Conservation (phyloP, 2,888 invertebrate species). For the Leptopilina syphax region DNA sequence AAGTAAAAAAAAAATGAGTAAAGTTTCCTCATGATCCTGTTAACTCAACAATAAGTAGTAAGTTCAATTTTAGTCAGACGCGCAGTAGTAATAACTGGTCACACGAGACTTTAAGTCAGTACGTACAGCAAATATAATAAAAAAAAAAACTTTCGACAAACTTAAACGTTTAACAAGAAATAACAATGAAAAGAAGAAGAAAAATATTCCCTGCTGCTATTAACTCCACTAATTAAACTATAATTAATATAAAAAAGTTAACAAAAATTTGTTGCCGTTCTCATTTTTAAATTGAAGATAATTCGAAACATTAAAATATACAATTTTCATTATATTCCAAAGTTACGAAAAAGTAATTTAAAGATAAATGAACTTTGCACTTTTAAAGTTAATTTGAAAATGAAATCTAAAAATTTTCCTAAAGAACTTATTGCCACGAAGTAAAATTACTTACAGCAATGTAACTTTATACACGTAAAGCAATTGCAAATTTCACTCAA, state of each 20-base stretch:
- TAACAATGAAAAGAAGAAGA: too few relatives aligned
- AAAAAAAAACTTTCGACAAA: too few relatives aligned
- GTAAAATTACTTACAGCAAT: neutral
- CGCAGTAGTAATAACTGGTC: neutral
- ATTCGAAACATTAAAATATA: too few relatives aligned
- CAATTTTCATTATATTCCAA: too few relatives aligned
- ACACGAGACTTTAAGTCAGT: neutral
- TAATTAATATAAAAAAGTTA: too few relatives aligned
- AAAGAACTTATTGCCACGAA: neutral
- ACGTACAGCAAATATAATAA: neutral
- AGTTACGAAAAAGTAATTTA: neutral
- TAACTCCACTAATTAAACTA: too few relatives aligned
- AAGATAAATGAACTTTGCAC: conserved; percentile 6
- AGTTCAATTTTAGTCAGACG: conserved; percentile 17
- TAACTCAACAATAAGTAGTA: neutral
- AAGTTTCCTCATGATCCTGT: neutral
- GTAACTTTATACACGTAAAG: conserved; percentile 6
- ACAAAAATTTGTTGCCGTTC: too few relatives aligned
- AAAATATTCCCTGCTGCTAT: too few relatives aligned
- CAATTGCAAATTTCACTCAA: neutral
- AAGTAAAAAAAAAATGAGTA: neutral
- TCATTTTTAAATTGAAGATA: too few relatives aligned
- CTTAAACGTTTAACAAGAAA: too few relatives aligned
- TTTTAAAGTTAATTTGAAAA: neutral
- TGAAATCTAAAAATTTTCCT: neutral